Percentiles rank a stretch among this genome's conserved stretches.
phyloP scores from a whole-genome alignment of 2,113 vertebrate genomes.

The Psilopsiagon aurifrons region DNA sequence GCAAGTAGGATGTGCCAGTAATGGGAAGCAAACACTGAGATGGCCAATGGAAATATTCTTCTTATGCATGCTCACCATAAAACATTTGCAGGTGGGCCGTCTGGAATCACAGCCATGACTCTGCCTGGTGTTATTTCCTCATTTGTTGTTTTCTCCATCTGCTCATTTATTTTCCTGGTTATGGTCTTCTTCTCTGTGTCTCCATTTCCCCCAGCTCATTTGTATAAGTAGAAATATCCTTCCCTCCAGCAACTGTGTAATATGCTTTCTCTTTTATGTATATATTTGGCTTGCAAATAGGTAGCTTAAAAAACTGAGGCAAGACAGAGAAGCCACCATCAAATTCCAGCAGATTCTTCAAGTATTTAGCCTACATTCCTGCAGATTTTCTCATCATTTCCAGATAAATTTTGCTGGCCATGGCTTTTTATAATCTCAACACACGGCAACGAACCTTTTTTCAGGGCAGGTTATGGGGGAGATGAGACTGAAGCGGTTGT shows the following conservation, averaged over 20 bases:
- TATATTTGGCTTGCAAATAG: slow-evolving; percentile 70
- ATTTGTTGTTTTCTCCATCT: slow-evolving; percentile 68
- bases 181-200: slow-evolving; percentile 40
- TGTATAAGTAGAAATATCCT: slow-evolving; percentile 63
- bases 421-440: background rate
- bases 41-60: slow-evolving; percentile 42
- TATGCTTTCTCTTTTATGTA: slow-evolving; percentile 63
- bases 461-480: background rate
- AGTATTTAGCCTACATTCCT: background rate
- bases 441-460: background rate
- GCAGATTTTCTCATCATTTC: background rate
- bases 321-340: slow-evolving; percentile 2
- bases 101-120: slow-evolving; percentile 67
- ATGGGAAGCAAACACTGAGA: slow-evolving; percentile 26
- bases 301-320: slow-evolving; percentile 39
- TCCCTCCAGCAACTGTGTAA: slow-evolving; percentile 59
- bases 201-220: slow-evolving; percentile 53
- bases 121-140: slow-evolving; percentile 64
- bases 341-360: slow-evolving; percentile 41
- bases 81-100: slow-evolving; percentile 60
- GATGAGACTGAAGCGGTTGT: background rate
- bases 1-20: slow-evolving; percentile 19
- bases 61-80: slow-evolving; percentile 17
- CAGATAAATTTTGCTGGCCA: background rate
- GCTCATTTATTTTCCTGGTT: slow-evolving; percentile 66